Evolutionary conservation across 2,113 vertebrate species (phyloP).

Genomic region (Notothenia coriiceps): DNA sequence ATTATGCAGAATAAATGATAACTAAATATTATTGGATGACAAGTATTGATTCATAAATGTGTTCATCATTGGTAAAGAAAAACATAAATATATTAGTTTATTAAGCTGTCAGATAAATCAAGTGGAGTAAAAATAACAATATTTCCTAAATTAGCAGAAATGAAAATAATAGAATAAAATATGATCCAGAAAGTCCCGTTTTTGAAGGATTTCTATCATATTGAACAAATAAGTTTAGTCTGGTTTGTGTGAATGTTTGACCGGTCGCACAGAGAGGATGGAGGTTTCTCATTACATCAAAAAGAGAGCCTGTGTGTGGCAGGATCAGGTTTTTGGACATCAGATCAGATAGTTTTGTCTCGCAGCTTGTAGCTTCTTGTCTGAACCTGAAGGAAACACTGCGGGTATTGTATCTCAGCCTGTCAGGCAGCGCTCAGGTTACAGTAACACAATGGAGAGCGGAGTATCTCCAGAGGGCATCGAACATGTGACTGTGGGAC

Average conservation of each 20-base stretch:
- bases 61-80: no score
- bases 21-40: no score
- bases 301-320: background rate
- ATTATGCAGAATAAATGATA: no score
- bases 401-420: conserved; percentile 44
- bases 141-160: no score
- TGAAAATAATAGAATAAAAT: no score
- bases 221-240: background rate
- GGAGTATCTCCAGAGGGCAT: conserved; percentile 39
- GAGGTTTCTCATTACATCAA: conserved; percentile 6
- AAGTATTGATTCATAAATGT: no score
- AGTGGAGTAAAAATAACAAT: no score
- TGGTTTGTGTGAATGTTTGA: conserved; percentile 1
- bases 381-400: conserved; percentile 56
- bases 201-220: background rate
- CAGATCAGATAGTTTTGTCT: conserved; percentile 82
- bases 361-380: conserved; percentile 73
- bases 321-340: conserved; percentile 66
- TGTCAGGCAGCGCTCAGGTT: conserved; percentile 53
- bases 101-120: no score
- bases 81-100: no score
- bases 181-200: background rate
- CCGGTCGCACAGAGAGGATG: background rate
- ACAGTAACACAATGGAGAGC: conserved; percentile 21
- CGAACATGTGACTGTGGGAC: conserved; percentile 40